Conservation (phyloP, 2,888 invertebrate species). For the Caenorhabditis imperialis region DNA sequence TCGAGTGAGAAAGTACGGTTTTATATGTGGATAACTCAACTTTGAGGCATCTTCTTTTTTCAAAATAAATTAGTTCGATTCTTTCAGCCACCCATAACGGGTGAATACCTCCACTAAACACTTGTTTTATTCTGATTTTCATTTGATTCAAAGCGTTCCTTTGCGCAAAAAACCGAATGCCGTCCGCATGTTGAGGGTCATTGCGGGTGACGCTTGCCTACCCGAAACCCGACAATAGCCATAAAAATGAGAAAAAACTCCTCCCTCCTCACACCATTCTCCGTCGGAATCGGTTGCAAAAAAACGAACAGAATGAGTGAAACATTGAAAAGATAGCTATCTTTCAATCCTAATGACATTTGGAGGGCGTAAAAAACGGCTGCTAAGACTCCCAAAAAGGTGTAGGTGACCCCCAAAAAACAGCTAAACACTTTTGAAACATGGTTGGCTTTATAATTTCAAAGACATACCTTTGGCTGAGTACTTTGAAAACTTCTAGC, state of each 20-base stretch:
- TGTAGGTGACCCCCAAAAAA: slow-evolving; percentile 17
- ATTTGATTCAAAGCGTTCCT: slow-evolving; percentile 29
- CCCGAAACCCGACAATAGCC: slow-evolving; percentile 34
- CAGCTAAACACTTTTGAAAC: slow-evolving; percentile 5
- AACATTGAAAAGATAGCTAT: slow-evolving; percentile 25
- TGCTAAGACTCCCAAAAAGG: not conserved
- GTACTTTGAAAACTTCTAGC: slow-evolving; percentile 75
- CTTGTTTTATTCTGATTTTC: not conserved
- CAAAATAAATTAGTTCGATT: no score
- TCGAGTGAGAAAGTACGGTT: no score
- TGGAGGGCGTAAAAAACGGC: slow-evolving; percentile 19
- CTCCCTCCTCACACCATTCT: not conserved
- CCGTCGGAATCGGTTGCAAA: not conserved
- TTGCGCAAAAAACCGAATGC: not conserved
- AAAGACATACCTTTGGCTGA: slow-evolving; percentile 74
- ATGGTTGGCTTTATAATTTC: no score
- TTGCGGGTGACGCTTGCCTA: slow-evolving; percentile 30
- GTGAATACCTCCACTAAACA: no score
- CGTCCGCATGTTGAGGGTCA: slow-evolving; percentile 26
- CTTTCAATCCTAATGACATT: slow-evolving; percentile 16
- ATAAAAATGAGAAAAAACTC: slow-evolving; percentile 42
- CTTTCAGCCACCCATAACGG: no score
- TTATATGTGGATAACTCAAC: no score
- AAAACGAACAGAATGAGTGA: slow-evolving; percentile 24
- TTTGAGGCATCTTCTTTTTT: no score